These are phyloP conservation scores for Chrysolina oricalcia DNA, from an alignment of 2,888 invertebrate species.

Conservation along the genomic window DNA sequence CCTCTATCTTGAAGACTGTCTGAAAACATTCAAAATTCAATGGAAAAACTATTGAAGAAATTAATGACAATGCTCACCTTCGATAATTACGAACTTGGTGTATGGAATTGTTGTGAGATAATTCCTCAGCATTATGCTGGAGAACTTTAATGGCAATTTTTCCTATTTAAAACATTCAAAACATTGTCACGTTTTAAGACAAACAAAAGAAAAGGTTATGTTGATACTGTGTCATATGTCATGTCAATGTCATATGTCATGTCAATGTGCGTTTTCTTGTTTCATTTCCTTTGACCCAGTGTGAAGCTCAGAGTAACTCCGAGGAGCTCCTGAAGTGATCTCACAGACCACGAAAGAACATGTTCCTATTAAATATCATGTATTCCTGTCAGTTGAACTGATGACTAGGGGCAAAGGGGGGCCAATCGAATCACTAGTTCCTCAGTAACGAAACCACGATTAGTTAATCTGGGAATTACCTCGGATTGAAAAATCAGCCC, in stretches of 20 bases:
- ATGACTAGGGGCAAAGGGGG: no score
- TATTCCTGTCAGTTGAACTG: no score
- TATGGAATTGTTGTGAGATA: constrained; percentile 63
- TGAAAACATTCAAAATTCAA: constrained; percentile 54
- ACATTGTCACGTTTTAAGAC: constrained; percentile 43
- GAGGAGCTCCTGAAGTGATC: no score
- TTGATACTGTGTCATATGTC: background rate
- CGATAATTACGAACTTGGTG: constrained; percentile 66
- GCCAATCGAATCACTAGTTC: no score
- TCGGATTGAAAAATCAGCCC: no score
- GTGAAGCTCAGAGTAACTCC: no score
- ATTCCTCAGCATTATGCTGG: constrained; percentile 62
- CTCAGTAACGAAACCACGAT: no score
- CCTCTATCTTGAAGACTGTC: constrained; percentile 63
- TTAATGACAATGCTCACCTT: constrained; percentile 59
- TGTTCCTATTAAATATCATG: no score
- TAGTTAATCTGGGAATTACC: no score
- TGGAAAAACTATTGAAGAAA: background rate
- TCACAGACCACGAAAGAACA: no score
- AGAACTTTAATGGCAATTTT: constrained; percentile 31
- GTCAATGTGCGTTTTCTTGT: no score
- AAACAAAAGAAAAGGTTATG: constrained; percentile 34
- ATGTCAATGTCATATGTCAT: background rate
- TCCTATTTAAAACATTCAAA: constrained; percentile 47
- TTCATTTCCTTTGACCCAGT: no score